Conservation (phyloP, 2,888 invertebrate species). For the Silvanus unidentatus region DNA sequence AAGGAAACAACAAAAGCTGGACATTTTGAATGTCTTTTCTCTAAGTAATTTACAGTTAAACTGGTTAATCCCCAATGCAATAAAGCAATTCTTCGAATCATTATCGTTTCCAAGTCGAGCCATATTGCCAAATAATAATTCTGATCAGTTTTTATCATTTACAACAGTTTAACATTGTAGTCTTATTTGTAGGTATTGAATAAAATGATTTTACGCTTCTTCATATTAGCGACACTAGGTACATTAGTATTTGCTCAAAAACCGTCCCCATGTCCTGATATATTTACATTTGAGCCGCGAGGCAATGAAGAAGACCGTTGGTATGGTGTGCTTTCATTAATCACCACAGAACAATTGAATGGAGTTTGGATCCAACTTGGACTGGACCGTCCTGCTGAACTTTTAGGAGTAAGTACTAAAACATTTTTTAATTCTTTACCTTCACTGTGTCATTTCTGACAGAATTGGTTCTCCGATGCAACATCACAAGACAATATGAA, state of each 20-base stretch:
- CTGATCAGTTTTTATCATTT: no score
- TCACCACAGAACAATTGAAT: conserved; percentile 52
- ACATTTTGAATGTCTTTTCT: no score
- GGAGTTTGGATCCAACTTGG: conserved; percentile 56
- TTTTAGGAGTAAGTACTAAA: conserved; percentile 52
- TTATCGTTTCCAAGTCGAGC: no score
- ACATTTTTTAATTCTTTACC: no score
- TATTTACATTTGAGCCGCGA: conserved; percentile 38
- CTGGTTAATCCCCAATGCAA: no score
- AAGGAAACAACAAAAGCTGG: no score
- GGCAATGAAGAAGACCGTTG: conserved; percentile 50
- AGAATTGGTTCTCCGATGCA: conserved; percentile 53
- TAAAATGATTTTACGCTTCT: not conserved
- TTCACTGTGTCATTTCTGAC: conserved; percentile 13
- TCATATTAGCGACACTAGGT: not conserved
- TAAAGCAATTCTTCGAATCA: no score
- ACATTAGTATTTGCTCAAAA: conserved; percentile 8
- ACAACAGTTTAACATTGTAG: no score
- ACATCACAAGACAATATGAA: conserved; percentile 54
- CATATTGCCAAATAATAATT: no score
- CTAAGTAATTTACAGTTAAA: no score
- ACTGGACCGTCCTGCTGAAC: conserved; percentile 54
- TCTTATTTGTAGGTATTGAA: no score
- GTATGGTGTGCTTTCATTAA: conserved; percentile 54
- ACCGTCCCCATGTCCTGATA: conserved; percentile 53